Base-by-base conservation (phyloP, 2,888 invertebrate species). In the Drosophila dives region DNA sequence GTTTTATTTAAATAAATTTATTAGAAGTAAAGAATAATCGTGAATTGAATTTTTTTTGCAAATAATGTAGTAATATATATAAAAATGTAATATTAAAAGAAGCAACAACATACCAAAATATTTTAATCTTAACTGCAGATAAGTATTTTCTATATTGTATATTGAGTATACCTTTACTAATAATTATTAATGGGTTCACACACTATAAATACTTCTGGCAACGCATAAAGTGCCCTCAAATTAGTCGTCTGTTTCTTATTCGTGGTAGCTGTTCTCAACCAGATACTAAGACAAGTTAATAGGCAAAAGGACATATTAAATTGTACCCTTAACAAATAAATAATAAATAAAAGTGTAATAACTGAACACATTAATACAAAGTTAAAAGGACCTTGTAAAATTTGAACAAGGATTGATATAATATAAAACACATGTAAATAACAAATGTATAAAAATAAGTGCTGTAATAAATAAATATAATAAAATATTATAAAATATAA, bases 191-290 rank as follows among this genome's bases (percentile, higher is more conserved):
- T n/a, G 45, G 23, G 45, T 55, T 29, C 29, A 32, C 17, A 8
- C n/a, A 20, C 11, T 67, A 66, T 79, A 56, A 26, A 64, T 54
- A 69, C 59, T 32, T 45, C 48, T 45, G 20, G 20, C 50, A 32
- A 10, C 63, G 32, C 64, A 74, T 20, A 40, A 63, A 56, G 62
- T 33, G 2, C 12, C 23, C 53, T 38, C 34, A 55, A 75, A 49
- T 48, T 60, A 68, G 56, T 75, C 34, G 56, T 42, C 20, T 33
- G 17, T 68, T 68, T 53, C 55, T 42, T 33, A 38, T 42, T 32
- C 38, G 29, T 26, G 48, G 17, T 36, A 42, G 48, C 65, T 64
- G 63, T 59, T 48, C 38, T 34, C 34, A 53, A 50, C 53, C 40
- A 59, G 34, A 64, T 32, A 58, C 54, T 15, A n/a, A n/a, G 20